Base-by-base conservation (phyloP, 1,140 invertebrate genomes). In the Leptopilina clavipes region DNA sequence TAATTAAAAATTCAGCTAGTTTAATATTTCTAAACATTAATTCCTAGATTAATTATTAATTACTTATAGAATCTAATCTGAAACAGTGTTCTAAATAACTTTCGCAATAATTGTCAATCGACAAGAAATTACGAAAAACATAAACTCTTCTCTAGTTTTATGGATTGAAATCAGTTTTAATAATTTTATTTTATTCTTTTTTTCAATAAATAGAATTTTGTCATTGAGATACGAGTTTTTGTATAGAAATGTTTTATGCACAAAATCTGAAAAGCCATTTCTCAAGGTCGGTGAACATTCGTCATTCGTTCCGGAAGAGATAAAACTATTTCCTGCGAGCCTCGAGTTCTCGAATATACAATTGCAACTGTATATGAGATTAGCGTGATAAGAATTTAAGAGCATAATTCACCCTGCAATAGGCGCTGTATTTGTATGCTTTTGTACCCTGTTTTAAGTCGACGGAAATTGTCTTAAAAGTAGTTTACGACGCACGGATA, bases 331-430 rank as follows among this genome's bases (percentile, higher is more conserved):
- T 65, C 59, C 59, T 25, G 59, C 59, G 22, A 65, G 59, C 31
- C 59, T 65, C 59, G 7, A 65, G 11, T 65, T n/a, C 22, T n/a
- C 59, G 22, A 31, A n/a, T 25, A 37, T 65, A 65, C 22, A 31
- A 65, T n/a, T 40, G 3, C 6, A 65, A 31, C 59, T 79, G 80
- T 76, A 75, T 79, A 78, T 79, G 80, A 82, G 74, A 78, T 43
- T 78, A 75, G 76, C 76, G 18, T 73, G 80, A 82, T 82, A 81
- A 78, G 77, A 79, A 82, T 79, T 78, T 73, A 45, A 40, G 37
- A 71, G 78, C 75, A 73, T 78, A 76, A 82, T 79, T 79, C 76
- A 44, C 25, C 25, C 52, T 25, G 22, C 48, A 65, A 65, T 25
- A 31, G 59, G 22, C 19, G 59, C 22, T 65, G 14, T n/a, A 31